These are phyloP conservation scores for Hyperoplus immaculatus DNA, from an alignment of 2,797 vertebrate species.

Conservation along the genomic window DNA sequence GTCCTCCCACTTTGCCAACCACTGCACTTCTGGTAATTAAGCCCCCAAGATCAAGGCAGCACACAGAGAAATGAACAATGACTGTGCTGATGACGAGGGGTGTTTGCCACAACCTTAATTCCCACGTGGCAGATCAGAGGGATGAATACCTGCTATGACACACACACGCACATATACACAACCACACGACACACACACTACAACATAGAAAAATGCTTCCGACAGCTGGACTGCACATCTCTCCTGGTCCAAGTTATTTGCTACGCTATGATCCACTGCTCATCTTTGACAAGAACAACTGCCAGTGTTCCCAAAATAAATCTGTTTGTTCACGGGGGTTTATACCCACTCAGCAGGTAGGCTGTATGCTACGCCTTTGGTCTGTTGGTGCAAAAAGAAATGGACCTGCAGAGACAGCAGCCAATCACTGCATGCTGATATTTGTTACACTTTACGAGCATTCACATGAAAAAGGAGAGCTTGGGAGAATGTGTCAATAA, in stretches of 20 bases:
- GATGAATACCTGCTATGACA: conserved; percentile 76
- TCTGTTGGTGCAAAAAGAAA: conserved; percentile 5
- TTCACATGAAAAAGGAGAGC: not conserved
- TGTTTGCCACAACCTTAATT: conserved; percentile 68
- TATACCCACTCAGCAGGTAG: conserved; percentile 15
- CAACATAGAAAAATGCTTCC: conserved; percentile 52
- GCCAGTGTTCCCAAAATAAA: conserved; percentile 31
- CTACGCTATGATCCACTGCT: conserved; percentile 15
- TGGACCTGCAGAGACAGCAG: not conserved
- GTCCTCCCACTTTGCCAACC: conserved; percentile 79
- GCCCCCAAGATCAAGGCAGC: conserved; percentile 74
- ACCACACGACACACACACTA: no score
- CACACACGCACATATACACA: conserved; percentile 6
- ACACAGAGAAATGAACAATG: conserved; percentile 78
- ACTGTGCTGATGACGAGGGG: conserved; percentile 78
- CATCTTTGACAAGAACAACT: conserved; percentile 26
- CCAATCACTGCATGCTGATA: not conserved
- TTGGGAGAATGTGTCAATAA: conserved; percentile 18
- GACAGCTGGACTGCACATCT: conserved; percentile 53
- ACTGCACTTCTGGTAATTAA: conserved; percentile 84
- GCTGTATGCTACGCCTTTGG: not conserved
- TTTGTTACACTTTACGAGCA: conserved; percentile 1
- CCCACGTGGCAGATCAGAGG: conserved; percentile 74
- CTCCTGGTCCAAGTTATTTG: conserved; percentile 35
- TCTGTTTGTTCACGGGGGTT: conserved; percentile 7